Evolutionary conservation across 1,140 invertebrate genomes (phyloP).

Genomic region (Meloidogyne exigua): DNA sequence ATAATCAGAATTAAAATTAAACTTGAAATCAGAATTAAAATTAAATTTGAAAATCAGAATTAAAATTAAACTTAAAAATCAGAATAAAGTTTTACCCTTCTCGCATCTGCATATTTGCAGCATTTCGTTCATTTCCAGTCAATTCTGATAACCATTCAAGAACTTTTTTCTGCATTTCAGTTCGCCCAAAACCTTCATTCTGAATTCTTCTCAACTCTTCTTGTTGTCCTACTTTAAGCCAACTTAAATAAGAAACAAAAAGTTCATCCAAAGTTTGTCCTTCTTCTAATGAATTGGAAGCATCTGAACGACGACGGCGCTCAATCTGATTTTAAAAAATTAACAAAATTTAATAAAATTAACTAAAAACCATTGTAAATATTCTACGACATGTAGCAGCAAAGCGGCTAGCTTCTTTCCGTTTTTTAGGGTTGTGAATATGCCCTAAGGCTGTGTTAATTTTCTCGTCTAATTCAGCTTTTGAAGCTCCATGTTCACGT

Average conservation of each 20-base stretch:
- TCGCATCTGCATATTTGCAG: slow-evolving; percentile 29
- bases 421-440: slow-evolving; percentile 26
- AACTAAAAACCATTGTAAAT: slow-evolving; percentile 17
- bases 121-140: slow-evolving; percentile 28
- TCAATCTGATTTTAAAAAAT: slow-evolving; percentile 7
- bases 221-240: slow-evolving; percentile 41
- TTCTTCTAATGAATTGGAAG: neutral
- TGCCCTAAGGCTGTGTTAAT: slow-evolving; percentile 31
- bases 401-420: slow-evolving; percentile 13
- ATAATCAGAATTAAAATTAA: neutral
- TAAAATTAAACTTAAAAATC: too few relatives aligned
- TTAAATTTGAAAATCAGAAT: neutral
- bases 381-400: slow-evolving; percentile 18
- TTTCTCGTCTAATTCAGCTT: slow-evolving; percentile 38
- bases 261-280: slow-evolving; percentile 42
- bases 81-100: slow-evolving; percentile 22
- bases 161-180: slow-evolving; percentile 42
- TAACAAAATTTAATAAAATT: neutral
- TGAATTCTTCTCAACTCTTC: slow-evolving; percentile 38
- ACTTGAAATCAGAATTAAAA: neutral
- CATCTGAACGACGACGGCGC: slow-evolving; percentile 1
- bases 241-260: slow-evolving; percentile 35
- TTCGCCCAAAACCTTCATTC: slow-evolving; percentile 35
- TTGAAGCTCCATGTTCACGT: slow-evolving; percentile 34
- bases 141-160: slow-evolving; percentile 38